phyloP scores from a whole-genome alignment of 1,140 invertebrate species.

The Atta texana region DNA sequence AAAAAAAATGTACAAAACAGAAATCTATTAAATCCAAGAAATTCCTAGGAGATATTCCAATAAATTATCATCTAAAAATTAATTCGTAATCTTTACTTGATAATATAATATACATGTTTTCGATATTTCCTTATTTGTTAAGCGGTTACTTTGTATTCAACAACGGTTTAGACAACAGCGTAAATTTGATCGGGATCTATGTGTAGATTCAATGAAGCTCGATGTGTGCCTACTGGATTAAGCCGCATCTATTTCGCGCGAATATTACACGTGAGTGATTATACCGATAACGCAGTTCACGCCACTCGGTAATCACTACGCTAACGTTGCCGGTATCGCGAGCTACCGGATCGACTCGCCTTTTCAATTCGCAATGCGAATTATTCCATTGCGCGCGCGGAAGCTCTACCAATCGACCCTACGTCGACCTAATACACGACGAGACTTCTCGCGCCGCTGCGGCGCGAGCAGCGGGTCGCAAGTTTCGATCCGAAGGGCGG shows the following conservation, averaged over 20 bases:
- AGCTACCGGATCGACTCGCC: conserved; percentile 20
- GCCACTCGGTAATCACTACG: conserved; percentile 35
- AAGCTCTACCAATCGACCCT: conserved; percentile 33
- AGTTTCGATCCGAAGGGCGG: conserved; percentile 42
- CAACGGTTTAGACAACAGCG: neutral
- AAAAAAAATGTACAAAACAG: neutral
- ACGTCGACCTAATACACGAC: conserved; percentile 17
- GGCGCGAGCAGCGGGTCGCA: conserved; percentile 34
- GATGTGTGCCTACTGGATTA: conserved; percentile 11
- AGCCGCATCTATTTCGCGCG: conserved; percentile 23
- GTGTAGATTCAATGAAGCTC: neutral
- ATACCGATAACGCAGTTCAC: conserved; percentile 22
- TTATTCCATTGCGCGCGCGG: conserved; percentile 7
- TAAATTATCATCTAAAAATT: neutral
- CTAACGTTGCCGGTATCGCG: conserved; percentile 25
- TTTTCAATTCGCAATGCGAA: conserved; percentile 65
- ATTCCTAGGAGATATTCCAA: neutral
- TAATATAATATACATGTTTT: neutral
- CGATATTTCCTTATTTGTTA: neutral
- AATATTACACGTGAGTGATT: conserved; percentile 16
- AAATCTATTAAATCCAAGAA: neutral
- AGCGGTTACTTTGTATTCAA: neutral
- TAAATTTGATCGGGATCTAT: conserved; percentile 3
- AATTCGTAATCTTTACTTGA: neutral
- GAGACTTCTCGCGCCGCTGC: conserved; percentile 39